Evolutionary conservation across 1,140 invertebrate species (phyloP), one percentile per base, ranked within the genome.

Genomic region (Pseudoatta argentina): DNA sequence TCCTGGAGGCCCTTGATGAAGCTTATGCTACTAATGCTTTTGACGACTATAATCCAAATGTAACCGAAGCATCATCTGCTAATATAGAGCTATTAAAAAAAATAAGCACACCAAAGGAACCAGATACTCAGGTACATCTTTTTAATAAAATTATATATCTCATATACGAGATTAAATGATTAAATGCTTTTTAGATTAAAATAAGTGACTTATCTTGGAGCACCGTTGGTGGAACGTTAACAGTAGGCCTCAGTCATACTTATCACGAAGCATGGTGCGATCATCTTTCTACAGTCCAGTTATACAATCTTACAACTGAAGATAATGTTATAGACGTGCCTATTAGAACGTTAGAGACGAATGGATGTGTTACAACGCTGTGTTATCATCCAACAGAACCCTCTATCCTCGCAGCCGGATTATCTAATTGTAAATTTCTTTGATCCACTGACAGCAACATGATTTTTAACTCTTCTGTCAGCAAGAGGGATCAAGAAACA

Each of bases 251-350:
- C 63, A 93, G 93, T 34, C 73, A 89, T 21, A 89, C 78, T 30
- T 89, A 92, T 61, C 95, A 95, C 69, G 93, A 94, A 75, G 92
- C 91, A 7, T 95, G 95, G 95, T 95, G 95, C 48, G 92, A 95
- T 73, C 95, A 95, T 82, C 27, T 93, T 21, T 93, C 94, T 16
- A 91, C 93, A 87, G 92, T 95, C 27, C 91, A 94, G 73, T 91
- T 95, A 55, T 95, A 94, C 64, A 94, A 93, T 88, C 83, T 95
- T 6, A 93, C 92, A 18, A 92, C 90, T 53, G 93, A 94, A 8
- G 92, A 94, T 88, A 86, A 92, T 75, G 77, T 95, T 51, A 87
- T 87, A 4, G 77, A 93, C 34, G 81, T 61, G 14, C 92, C 94
- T 14, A 90, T 81, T 48, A 94, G 92, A 88, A 89, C 86, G 6